Evolutionary conservation across 2,113 vertebrate species (phyloP), one percentile per base, ranked within the genome.

Genomic region (zebrafish (Danio rerio)): DNA sequence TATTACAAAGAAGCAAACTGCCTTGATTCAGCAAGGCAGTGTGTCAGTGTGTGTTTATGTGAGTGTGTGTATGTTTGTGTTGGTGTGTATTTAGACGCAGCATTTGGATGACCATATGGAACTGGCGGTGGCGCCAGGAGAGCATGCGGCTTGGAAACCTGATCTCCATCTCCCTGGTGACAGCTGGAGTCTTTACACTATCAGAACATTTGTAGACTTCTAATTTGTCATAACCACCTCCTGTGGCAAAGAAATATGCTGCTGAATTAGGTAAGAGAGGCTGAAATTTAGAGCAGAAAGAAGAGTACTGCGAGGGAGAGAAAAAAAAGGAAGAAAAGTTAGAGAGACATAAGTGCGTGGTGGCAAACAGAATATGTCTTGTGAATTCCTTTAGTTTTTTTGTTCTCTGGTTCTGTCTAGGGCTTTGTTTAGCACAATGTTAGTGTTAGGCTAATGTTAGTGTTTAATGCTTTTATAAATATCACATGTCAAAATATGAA

Each of bases 211-310:
- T 96, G 96, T 96, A 96, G 96, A 96, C 97, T 99, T 97, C 96
- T 98, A 98, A 99, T 99, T 99, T 98, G 97, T 99, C 98, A 98
- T 98, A 97, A 97, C 96, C 96, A 97, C 97, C 97, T 98, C 98
- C 97, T 96, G 96, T 97, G 96, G 97, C 95, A 98, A 94, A 93
- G 93, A 98, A 99, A 98, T 97, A 98, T 99, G 97, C 96, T 95
- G 94, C 94, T 91, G 90, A 95, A 95, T 97, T 95, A 96, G 92
- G 91, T 94, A 91, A 90, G 89, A 91, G 90, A 90, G 91, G 89
- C 91, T 91, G 91, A 89, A 74, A 87, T 81, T 56, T 81, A 85
- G 49, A 81, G 89, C 87, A 92, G 89, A 90, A 81, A 90, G 16
- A 45, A 80, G 53, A 80, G 13, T 85, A 47, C 81, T 56, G 40